Conservation (phyloP, 1,140 invertebrate species). For the Leptonema lineaticorne region DNA sequence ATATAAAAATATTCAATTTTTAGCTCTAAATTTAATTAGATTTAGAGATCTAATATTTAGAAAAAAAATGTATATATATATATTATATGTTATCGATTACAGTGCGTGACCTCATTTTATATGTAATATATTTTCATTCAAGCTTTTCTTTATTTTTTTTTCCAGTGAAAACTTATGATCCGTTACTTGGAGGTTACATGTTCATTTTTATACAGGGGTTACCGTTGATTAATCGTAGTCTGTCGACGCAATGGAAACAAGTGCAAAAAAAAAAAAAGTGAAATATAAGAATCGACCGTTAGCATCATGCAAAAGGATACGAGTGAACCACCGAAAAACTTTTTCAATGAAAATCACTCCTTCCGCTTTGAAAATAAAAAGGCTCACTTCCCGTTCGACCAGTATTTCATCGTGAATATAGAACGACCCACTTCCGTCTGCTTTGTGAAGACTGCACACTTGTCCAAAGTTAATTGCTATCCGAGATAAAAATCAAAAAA, state of each 20-base stretch:
- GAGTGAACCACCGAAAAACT: no score
- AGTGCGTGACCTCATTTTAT: neutral
- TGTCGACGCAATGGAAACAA: neutral
- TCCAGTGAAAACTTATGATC: neutral
- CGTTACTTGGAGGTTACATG: neutral
- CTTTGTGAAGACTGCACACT: no score
- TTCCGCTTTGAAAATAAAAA: neutral
- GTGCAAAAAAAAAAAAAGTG: neutral
- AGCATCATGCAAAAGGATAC: neutral
- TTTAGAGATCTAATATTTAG: no score
- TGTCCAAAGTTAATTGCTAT: constrained; percentile 15
- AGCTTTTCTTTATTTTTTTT: neutral
- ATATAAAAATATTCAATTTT: no score
- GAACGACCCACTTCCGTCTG: neutral
- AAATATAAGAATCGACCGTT: neutral
- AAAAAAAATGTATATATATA: no score
- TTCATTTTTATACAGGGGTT: neutral
- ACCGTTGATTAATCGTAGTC: neutral
- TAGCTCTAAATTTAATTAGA: no score
- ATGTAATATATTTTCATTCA: neutral
- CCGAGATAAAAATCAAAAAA: neutral
- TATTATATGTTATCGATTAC: neutral
- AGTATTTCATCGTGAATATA: neutral
- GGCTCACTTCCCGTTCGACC: neutral
- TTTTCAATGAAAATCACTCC: neutral